Evolutionary conservation across 2,797 vertebrate species (phyloP).

Genomic region (Scarus forsteni): DNA sequence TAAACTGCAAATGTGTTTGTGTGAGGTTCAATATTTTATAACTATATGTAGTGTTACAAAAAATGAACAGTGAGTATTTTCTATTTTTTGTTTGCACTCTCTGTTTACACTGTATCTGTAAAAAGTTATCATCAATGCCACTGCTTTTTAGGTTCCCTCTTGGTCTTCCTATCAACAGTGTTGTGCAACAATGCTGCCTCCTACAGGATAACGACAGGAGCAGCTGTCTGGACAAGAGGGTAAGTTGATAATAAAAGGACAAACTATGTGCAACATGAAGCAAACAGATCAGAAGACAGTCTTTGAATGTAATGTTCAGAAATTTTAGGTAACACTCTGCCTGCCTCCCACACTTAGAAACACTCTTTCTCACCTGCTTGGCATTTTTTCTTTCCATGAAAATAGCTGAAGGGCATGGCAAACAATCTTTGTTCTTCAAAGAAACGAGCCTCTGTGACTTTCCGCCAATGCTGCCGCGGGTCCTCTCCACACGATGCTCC

Average conservation of each 20-base stretch:
- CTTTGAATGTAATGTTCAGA: neutral
- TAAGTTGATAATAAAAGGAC: conserved; percentile 49
- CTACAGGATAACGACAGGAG: conserved; percentile 41
- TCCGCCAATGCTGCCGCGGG: conserved; percentile 69
- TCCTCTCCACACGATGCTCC: conserved; percentile 7
- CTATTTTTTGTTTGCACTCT: neutral
- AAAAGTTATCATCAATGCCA: neutral
- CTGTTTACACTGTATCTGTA: neutral
- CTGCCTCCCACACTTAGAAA: neutral
- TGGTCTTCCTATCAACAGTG: conserved; percentile 57
- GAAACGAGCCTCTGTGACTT: neutral
- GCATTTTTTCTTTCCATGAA: conserved; percentile 11
- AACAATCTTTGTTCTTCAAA: conserved; percentile 47
- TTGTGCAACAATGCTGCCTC: conserved; percentile 79
- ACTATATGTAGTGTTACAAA: too few relatives aligned
- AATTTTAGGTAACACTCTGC: neutral
- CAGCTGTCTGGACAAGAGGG: conserved; percentile 68
- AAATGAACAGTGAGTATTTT: too few relatives aligned
- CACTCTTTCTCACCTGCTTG: conserved; percentile 11
- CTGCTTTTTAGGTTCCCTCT: conserved; percentile 62
- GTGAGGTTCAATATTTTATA: too few relatives aligned
- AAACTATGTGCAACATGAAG: neutral
- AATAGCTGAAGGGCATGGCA: conserved; percentile 64
- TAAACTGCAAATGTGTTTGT: too few relatives aligned
- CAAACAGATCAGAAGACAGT: conserved; percentile 2